These are phyloP conservation scores for Heterodera filipjevi DNA, from an alignment of 2,888 invertebrate species.

Conservation along the genomic window DNA sequence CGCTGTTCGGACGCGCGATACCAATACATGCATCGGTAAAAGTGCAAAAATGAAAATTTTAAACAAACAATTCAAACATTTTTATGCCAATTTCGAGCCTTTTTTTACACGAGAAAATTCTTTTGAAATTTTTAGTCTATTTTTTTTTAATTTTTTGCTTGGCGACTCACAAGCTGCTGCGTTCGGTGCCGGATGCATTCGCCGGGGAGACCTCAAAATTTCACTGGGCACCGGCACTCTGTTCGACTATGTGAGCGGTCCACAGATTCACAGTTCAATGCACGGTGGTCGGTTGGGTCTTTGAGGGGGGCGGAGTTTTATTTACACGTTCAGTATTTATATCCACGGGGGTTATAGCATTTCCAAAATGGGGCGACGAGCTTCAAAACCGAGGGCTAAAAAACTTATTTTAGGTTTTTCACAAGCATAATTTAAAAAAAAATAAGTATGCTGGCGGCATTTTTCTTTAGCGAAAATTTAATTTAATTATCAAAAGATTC, in stretches of 20 bases:
- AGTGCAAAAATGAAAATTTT: background rate
- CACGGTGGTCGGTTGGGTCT: conserved; percentile 72
- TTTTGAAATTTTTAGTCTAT: conserved; percentile 20
- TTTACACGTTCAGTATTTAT: no score
- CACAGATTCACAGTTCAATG: conserved; percentile 78
- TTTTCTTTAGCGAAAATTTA: no score
- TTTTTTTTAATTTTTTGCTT: conserved; percentile 70
- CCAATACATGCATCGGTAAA: conserved; percentile 77
- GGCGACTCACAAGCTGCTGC: conserved; percentile 86
- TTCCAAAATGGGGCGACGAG: no score
- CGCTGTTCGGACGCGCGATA: conserved; percentile 20
- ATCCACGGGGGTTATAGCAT: no score
- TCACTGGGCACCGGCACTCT: conserved; percentile 92
- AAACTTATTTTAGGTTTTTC: no score
- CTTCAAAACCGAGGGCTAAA: no score
- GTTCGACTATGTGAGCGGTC: conserved; percentile 81
- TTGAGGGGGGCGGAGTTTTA: conserved; percentile 14
- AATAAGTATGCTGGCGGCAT: no score
- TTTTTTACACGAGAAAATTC: no score
- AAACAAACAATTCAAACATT: no score
- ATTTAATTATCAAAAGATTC: no score
- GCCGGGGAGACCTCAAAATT: conserved; percentile 79
- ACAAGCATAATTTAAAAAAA: no score
- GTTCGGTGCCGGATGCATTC: conserved; percentile 83
- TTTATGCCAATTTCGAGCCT: no score